Evolutionary conservation across 1,140 invertebrate species (phyloP).

Genomic region (Epicauta chinensis): DNA sequence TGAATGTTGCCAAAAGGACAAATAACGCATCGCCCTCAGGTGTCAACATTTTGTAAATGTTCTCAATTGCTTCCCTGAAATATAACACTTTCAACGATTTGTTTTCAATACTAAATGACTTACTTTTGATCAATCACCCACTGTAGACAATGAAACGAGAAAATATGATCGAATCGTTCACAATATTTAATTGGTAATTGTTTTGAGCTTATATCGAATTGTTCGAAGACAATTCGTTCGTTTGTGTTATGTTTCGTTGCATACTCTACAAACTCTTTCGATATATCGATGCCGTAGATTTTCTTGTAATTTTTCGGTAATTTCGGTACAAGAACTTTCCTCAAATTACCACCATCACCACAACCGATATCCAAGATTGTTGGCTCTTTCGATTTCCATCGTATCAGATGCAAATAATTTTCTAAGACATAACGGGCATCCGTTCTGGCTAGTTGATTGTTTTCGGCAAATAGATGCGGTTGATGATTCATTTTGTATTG

Average conservation of each 20-base stretch:
- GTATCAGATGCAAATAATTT: slow-evolving; percentile 53
- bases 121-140: slow-evolving; percentile 72
- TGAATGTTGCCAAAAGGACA: slow-evolving; percentile 63
- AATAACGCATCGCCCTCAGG: slow-evolving; percentile 61
- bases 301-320: slow-evolving; percentile 49
- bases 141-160: slow-evolving; percentile 78
- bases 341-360: slow-evolving; percentile 68
- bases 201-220: slow-evolving; percentile 57
- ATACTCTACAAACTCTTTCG: slow-evolving; percentile 61
- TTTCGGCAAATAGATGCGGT: slow-evolving; percentile 54
- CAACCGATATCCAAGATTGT: slow-evolving; percentile 71
- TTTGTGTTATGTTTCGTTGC: slow-evolving; percentile 50
- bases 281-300: slow-evolving; percentile 61
- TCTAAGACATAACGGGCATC: slow-evolving; percentile 61
- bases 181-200: slow-evolving; percentile 46
- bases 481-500: slow-evolving; percentile 53
- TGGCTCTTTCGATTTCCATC: slow-evolving; percentile 49
- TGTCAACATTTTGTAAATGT: slow-evolving; percentile 58
- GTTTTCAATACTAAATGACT: slow-evolving; percentile 30
- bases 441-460: slow-evolving; percentile 59
- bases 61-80: slow-evolving; percentile 54
- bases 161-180: slow-evolving; percentile 60
- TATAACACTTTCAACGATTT: not conserved
- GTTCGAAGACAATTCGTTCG: slow-evolving; percentile 51
- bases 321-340: slow-evolving; percentile 56